These are phyloP conservation scores for Echinarachnius parma DNA, from an alignment of 53 echinoderm and acorn worm species.

Conservation along the genomic window DNA sequence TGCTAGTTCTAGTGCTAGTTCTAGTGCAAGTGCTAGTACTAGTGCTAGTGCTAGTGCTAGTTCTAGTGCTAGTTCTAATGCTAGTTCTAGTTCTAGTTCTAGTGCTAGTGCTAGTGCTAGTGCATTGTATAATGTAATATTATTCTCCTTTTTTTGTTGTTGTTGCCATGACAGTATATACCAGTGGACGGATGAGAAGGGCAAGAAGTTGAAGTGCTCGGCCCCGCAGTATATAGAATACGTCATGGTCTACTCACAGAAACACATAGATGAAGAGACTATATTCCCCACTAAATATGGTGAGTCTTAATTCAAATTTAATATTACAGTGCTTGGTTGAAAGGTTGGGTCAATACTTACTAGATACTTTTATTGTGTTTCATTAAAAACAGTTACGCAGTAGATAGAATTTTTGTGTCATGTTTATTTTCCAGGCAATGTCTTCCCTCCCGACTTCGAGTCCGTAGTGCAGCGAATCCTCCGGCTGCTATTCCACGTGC, in stretches of 20 bases:
- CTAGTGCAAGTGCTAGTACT: no score
- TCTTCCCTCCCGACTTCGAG: conserved; percentile 85
- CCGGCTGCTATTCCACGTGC: conserved; percentile 70
- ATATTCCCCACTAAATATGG: conserved; percentile 98
- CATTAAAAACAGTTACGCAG: no score
- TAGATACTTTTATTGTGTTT: no score
- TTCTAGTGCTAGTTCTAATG: no score
- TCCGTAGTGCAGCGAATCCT: conserved; percentile 66
- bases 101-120: no score
- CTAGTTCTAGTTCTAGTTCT: no score
- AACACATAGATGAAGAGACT: conserved; percentile 81
- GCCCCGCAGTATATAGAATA: conserved; percentile 95
- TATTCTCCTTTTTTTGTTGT: background rate
- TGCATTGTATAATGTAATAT: background rate
- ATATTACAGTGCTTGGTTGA: no score
- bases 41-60: no score
- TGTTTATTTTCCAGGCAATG: conserved; percentile 54
- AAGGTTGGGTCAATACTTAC: no score
- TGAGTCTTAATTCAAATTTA: no score
- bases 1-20: no score
- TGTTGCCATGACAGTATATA: conserved; percentile 62
- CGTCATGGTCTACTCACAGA: conserved; percentile 86
- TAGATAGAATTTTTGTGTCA: no score
- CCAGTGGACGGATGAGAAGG: conserved; percentile 92
- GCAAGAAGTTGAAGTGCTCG: conserved; percentile 88